These are phyloP conservation scores for Darevskia nairensis DNA, from an alignment of 2,797 vertebrate species.

Conservation along the genomic window DNA sequence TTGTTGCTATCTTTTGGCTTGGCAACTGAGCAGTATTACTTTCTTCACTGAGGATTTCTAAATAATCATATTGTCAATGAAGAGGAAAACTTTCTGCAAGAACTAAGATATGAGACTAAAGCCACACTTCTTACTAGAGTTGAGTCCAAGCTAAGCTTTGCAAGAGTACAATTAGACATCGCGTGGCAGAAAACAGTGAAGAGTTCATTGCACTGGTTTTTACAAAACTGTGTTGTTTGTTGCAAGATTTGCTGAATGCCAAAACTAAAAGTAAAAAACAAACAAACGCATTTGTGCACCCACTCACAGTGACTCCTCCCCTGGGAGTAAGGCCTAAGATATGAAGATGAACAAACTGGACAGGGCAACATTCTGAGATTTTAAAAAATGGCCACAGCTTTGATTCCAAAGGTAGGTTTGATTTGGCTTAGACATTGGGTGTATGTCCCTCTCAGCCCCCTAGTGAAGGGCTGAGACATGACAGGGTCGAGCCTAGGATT, in stretches of 20 bases:
- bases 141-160: background rate
- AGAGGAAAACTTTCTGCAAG: background rate
- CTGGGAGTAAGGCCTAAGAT: too few relatives aligned
- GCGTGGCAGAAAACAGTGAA: background rate
- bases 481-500: too few relatives aligned
- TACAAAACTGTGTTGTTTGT: background rate
- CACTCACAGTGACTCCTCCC: too few relatives aligned
- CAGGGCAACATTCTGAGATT: too few relatives aligned
- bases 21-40: background rate
- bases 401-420: too few relatives aligned
- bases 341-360: too few relatives aligned
- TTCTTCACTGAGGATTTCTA: background rate
- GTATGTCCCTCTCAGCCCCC: too few relatives aligned
- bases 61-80: background rate
- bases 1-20: background rate
- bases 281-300: background rate
- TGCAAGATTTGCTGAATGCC: background rate
- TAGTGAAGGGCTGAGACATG: too few relatives aligned
- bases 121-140: background rate
- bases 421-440: too few relatives aligned
- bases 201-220: too few relatives aligned
- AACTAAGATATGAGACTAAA: background rate
- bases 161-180: background rate
- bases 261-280: background rate
- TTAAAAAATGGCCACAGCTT: too few relatives aligned